Evolutionary conservation across 2,888 invertebrate species (phyloP), one percentile per base, ranked within the genome.

Genomic region (Ctenicera cuprea): DNA sequence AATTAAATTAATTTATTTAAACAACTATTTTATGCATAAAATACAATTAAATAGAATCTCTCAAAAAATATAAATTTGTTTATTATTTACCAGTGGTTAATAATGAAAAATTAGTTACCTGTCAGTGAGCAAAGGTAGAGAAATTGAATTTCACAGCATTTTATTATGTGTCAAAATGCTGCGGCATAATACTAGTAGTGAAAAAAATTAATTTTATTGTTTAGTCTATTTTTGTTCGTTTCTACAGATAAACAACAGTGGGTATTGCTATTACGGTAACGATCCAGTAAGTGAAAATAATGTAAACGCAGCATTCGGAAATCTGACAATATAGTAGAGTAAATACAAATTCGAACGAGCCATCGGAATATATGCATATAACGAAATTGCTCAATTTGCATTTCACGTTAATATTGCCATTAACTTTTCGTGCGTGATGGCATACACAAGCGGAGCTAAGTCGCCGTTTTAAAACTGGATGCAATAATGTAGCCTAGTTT

Each of bases 401-500:
- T 73, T 69, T 73, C 26, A 20, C 61, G 57, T 64, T 61, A 71
- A 71, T 73, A 57, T 43, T 63, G 52, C 71, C 26, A 63, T 62
- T 71, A 74, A 71, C 62, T 67, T 74, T 74, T 62, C 66, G 71
- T 70, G 71, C 63, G 38, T 48, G 59, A 66, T 66, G 66, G 66
- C 62, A 69, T 52, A 62, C 62, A 33, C 33, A 62, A 69, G 62
- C 52, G 69, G 38, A 68, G n/a, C 22, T 61, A 69, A 71, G 57
- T 48, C 57, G 71, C 43, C 70, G 65, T 74, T 65, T 65, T 65
- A 57, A 62, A 59, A 63, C 61, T 63, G 52, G 64, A 61, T 66
- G 68, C 66, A 71, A 74, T 74, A 76, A 71, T 73, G 54, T 65
- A 65, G 66, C 62, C 45, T 69, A 65, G 66, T 76, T 74, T 76